These are phyloP conservation scores for Stictocephala bisonia DNA, from an alignment of 2,888 invertebrate species.

Conservation along the genomic window DNA sequence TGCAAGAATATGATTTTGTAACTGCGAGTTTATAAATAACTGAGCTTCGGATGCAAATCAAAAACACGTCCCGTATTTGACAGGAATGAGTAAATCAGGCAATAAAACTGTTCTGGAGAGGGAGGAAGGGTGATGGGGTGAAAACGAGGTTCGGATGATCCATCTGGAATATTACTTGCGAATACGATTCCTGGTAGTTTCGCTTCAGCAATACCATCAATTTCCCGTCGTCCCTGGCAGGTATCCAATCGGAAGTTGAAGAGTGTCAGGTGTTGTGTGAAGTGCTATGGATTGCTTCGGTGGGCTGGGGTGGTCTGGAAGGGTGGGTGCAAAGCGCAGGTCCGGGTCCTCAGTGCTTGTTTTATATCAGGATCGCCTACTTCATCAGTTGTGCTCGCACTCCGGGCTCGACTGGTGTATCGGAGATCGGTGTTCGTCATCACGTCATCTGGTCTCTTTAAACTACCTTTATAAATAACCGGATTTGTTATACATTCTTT, in stretches of 20 bases:
- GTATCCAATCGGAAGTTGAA: slow-evolving; percentile 9
- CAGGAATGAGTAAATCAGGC: too few species aligned
- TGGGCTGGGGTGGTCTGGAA: background rate
- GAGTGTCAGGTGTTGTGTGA: background rate
- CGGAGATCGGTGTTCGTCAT: background rate
- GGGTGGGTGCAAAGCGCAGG: background rate
- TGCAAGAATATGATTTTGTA: too few species aligned
- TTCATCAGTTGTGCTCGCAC: background rate
- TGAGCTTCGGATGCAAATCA: too few species aligned
- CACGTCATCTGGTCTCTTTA: too few species aligned
- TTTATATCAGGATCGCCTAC: background rate
- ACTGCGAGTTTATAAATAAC: too few species aligned
- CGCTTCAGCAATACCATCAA: slow-evolving; percentile 16
- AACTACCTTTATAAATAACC: too few species aligned
- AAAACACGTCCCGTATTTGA: too few species aligned
- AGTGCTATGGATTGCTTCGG: background rate
- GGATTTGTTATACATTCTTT: too few species aligned
- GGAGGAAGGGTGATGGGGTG: background rate
- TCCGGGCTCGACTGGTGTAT: background rate
- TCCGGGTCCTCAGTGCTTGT: background rate
- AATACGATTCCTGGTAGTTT: slow-evolving; percentile 28
- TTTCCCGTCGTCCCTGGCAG: slow-evolving; percentile 14
- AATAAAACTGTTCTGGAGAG: too few species aligned
- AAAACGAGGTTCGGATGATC: slow-evolving; percentile 23
- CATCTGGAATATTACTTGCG: slow-evolving; percentile 28